These are phyloP conservation scores for Drosophila trapezifrons DNA, from an alignment of 1,140 invertebrate species.

Conservation along the genomic window DNA sequence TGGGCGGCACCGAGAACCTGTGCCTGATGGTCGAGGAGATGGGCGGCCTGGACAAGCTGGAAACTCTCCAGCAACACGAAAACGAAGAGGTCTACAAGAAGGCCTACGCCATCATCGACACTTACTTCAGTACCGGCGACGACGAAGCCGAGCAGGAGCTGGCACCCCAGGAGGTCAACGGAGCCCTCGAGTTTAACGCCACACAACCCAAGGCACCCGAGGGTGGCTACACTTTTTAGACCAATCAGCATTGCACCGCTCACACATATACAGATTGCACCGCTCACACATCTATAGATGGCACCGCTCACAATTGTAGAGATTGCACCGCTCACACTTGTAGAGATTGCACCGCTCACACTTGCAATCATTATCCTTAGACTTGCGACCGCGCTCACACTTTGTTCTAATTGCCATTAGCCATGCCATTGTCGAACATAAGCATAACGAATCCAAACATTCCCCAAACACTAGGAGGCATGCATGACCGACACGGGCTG, in stretches of 20 bases:
- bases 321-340: too few relatives aligned
- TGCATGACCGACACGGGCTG: conserved; percentile 27
- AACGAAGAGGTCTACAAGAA: conserved; percentile 98
- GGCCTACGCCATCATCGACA: conserved; percentile 91
- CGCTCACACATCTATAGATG: too few relatives aligned
- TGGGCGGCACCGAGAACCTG: conserved; percentile 89
- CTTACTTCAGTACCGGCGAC: conserved; percentile 89
- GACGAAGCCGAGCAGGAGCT: conserved; percentile 83
- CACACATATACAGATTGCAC: too few relatives aligned
- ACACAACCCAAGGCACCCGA: conserved; percentile 73
- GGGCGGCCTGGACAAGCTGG: conserved; percentile 95
- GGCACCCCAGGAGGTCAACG: conserved; percentile 80
- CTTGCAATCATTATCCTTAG: conserved; percentile 10
- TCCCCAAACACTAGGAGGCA: conserved; percentile 19
- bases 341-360: too few relatives aligned
- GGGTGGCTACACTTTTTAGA: conserved; percentile 79
- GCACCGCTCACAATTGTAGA: too few relatives aligned
- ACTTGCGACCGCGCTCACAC: conserved; percentile 62
- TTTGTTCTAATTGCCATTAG: conserved; percentile 2
- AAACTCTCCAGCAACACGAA: conserved; percentile 96
- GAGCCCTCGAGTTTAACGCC: conserved; percentile 77
- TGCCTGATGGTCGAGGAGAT: conserved; percentile 95
- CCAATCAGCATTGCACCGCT: not conserved
- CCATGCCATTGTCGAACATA: conserved; percentile 20
- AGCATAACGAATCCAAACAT: not conserved